Evolutionary conservation across 2,888 invertebrate species (phyloP).

Genomic region (Drosophila cognata): DNA sequence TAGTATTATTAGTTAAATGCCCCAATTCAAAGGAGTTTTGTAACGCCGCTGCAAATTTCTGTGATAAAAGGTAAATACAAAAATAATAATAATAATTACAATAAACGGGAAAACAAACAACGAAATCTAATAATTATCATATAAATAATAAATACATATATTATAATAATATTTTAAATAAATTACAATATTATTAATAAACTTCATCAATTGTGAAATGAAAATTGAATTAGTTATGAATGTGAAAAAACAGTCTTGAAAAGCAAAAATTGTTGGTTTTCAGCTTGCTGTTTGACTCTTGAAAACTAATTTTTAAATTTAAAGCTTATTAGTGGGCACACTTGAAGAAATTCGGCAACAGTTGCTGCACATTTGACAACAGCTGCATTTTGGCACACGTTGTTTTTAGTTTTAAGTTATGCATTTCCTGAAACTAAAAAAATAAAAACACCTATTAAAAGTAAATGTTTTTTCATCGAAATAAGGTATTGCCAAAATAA

Average conservation of each 20-base stretch:
- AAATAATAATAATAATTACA: neutral
- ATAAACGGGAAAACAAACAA: neutral
- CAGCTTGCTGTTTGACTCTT: neutral
- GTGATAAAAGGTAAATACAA: conserved; percentile 84
- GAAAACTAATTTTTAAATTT: neutral
- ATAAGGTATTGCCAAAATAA: too few relatives aligned
- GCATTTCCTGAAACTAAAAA: neutral
- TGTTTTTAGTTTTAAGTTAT: neutral
- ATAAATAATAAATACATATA: neutral
- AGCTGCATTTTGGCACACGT: neutral
- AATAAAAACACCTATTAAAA: neutral
- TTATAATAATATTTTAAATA: neutral
- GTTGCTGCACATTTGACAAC: neutral
- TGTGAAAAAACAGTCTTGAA: neutral
- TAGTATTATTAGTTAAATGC: conserved; percentile 85
- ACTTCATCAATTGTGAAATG: neutral
- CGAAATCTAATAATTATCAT: neutral
- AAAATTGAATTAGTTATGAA: neutral
- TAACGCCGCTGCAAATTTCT: conserved; percentile 84
- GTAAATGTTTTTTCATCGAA: neutral
- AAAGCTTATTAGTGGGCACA: neutral
- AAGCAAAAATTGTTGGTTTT: neutral
- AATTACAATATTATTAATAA: neutral
- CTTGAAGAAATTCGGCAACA: neutral
- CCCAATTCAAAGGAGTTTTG: conserved; percentile 85